Base-by-base conservation (phyloP, 92 coral and sea anemone species). In the Scolanthus callimorphus region DNA sequence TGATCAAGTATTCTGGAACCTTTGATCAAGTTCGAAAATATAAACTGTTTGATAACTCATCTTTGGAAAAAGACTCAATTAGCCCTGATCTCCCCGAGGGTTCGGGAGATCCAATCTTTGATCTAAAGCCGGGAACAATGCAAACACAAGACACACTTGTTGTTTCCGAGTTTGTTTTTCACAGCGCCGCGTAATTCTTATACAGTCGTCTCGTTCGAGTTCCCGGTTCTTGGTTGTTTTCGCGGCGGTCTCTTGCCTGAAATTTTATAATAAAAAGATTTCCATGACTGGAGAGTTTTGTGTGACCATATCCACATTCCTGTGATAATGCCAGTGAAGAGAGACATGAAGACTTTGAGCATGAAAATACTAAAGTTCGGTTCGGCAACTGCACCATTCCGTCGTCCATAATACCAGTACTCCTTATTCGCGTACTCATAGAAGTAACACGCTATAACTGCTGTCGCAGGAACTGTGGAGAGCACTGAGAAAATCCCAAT, bases 361-460 rank as follows among this genome's bases (percentile, higher is more conserved):
- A 80, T 77, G 53, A 94, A 85, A 17, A 94, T 86, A 28, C 78
- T 71, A 19, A 89, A 79, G 51, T 94, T 94, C 20, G 99, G 99
- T 60, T 81, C 88, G 2, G 94, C 89, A 43, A 87, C 81, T 1
- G 80, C 88, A 0, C 37, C 46, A 26, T 87, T 83, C 26, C 96
- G 53, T 23, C 73, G 57, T 2, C 99, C 99, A 43, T 94, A 94
- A 20, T 69, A 76, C 99, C 99, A 94, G 37, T 94, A 85, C 31
- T 94, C 99, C 28, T 90, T 85, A 49, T 89, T 84, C 9, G 90
- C 96, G 41, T 94, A 94, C 50, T 94, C 99, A 74, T 94, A 94
- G 38, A 94, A 94, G 54, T 94, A 90, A 27, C 89, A 74, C 4
- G 96, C 96, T 41, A 88, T 88, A 1, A 89, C 84, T 0, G 96